Conservation (phyloP, 2,113 vertebrate species). For the Mesocricetus auratus region DNA sequence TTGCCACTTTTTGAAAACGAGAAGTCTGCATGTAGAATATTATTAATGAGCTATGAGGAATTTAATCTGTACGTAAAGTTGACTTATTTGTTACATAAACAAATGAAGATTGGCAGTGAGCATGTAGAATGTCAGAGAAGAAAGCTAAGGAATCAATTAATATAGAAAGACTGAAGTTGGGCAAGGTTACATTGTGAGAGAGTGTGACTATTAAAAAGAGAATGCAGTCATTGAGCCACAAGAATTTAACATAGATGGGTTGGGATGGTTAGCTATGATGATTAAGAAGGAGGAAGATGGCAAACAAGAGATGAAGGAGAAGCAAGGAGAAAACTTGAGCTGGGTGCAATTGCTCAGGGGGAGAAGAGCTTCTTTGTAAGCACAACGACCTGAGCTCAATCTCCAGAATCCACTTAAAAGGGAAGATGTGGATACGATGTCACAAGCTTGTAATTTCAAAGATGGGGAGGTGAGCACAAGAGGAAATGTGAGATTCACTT, state of each 20-base stretch:
- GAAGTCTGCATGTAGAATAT: rapidly evolving
- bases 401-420: background rate
- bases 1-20: too few species aligned
- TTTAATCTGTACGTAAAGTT: background rate
- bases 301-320: background rate
- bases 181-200: background rate
- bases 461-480: background rate
- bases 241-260: background rate
- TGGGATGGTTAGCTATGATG: background rate
- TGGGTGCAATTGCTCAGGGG: background rate
- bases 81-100: background rate
- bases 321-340: background rate
- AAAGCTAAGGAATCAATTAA: background rate
- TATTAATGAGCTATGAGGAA: background rate
- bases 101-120: background rate
- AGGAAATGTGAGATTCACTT: too few species aligned
- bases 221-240: background rate
- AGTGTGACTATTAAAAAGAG: background rate
- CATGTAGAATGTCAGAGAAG: background rate
- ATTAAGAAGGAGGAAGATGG: background rate
- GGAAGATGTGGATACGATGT: too few species aligned
- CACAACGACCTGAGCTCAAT: background rate
- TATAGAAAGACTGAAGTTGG: background rate
- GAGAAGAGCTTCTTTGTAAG: background rate
- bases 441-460: background rate